Evolutionary conservation across 2,797 vertebrate species (phyloP).

Genomic region (Smutsia gigantea): DNA sequence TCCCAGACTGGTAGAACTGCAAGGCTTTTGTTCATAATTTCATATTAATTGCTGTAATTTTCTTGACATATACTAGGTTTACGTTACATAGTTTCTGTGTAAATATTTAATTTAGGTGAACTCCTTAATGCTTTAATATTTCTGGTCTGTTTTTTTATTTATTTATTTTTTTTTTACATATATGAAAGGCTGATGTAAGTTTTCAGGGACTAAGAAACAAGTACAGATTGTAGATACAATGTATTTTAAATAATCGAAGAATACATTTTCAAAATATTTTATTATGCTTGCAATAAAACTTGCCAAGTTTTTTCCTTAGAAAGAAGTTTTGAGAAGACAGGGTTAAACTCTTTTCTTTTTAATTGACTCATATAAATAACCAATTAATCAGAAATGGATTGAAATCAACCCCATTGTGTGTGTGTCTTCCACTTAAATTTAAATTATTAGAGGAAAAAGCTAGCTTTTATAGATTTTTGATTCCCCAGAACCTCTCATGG

Average conservation of each 20-base stretch:
- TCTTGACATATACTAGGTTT: conserved; percentile 75
- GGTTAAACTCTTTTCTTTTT: not conserved
- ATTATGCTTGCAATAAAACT: not conserved
- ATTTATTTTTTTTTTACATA: conserved; percentile 79
- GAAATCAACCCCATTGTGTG: not conserved
- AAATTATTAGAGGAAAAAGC: not conserved
- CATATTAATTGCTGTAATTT: conserved; percentile 65
- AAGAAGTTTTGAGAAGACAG: not conserved
- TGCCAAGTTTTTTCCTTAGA: not conserved
- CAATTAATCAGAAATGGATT: not conserved
- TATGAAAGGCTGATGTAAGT: conserved; percentile 69
- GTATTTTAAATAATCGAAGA: conserved; percentile 75
- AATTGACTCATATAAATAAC: not conserved
- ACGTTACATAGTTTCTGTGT: conserved; percentile 78
- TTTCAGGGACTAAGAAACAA: conserved; percentile 70
- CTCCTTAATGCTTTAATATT: conserved; percentile 80
- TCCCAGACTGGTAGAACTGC: conserved; percentile 54
- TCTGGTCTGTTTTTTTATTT: conserved; percentile 81
- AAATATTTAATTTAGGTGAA: conserved; percentile 83
- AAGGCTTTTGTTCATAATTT: conserved; percentile 70
- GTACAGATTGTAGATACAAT: conserved; percentile 63
- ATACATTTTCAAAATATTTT: conserved; percentile 12
- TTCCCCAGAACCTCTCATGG: not conserved
- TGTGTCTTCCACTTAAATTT: not conserved
- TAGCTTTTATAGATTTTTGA: not conserved